Conservation (phyloP, 2,113 vertebrate genomes). For the Regulus satrapa region DNA sequence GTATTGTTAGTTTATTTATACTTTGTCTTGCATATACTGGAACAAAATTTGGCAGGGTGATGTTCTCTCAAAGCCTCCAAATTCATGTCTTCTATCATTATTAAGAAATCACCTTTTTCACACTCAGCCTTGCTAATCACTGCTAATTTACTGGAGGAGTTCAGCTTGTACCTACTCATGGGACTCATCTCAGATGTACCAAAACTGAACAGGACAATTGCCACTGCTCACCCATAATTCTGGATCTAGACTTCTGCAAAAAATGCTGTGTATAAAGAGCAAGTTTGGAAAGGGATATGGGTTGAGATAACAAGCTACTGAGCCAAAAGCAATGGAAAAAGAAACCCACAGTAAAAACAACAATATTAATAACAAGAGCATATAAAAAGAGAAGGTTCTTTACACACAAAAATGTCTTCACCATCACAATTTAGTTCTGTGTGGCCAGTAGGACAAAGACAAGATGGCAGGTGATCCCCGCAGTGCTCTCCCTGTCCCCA, state of each 20-base stretch:
- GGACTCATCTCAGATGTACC: neutral
- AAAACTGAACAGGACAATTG: neutral
- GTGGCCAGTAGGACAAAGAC: neutral
- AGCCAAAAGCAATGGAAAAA: neutral
- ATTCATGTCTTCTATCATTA: neutral
- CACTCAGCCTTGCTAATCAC: rapidly evolving
- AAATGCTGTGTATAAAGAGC: neutral
- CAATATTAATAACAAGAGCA: neutral
- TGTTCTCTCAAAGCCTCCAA: neutral
- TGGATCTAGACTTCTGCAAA: neutral
- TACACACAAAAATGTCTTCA: neutral
- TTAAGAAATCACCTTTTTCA: neutral
- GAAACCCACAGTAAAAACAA: neutral
- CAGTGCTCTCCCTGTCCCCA: neutral
- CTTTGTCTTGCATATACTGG: neutral
- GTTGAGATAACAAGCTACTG: neutral
- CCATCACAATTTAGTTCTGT: neutral
- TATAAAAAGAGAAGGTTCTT: neutral
- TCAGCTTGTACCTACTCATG: neutral
- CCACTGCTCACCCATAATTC: rapidly evolving
- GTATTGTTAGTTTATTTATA: neutral
- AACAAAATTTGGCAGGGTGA: neutral
- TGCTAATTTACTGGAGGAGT: neutral
- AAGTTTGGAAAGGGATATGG: neutral
- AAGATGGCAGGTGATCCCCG: rapidly evolving